Evolutionary conservation across 2,797 vertebrate genomes (phyloP).

Genomic region (Periparus ater): DNA sequence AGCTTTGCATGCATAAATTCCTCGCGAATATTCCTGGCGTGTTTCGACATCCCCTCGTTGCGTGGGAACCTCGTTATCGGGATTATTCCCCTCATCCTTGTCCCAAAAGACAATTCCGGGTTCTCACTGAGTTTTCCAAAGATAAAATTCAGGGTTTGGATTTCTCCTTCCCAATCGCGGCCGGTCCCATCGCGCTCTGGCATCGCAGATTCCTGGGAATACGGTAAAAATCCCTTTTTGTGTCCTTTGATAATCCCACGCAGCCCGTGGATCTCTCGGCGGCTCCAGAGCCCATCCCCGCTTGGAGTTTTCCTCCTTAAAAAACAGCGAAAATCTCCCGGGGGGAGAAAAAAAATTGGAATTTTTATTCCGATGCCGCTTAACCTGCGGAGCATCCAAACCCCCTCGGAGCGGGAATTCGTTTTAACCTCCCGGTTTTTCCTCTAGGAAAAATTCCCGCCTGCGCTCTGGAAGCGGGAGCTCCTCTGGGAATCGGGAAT

Average conservation of each 20-base stretch:
- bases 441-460: not conserved
- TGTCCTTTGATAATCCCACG: not conserved
- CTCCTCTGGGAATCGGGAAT: not conserved
- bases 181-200: fast-evolving
- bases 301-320: not conserved
- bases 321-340: not conserved
- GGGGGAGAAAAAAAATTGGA: no score
- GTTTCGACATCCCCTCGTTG: not conserved
- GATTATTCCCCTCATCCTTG: not conserved
- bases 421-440: not conserved
- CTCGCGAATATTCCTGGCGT: not conserved
- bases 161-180: fast-evolving
- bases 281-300: not conserved
- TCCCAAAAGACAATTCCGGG: no score
- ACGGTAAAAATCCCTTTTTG: fast-evolving
- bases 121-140: not conserved
- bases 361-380: not conserved
- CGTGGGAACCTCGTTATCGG: not conserved
- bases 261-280: not conserved
- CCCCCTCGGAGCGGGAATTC: not conserved
- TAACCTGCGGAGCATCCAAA: not conserved
- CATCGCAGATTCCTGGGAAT: no score
- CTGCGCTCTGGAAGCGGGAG: not conserved
- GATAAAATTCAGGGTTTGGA: not conserved
- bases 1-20: not conserved